These are phyloP conservation scores for Aphis gossypii DNA, from an alignment of 1,140 invertebrate genomes.

Conservation along the genomic window DNA sequence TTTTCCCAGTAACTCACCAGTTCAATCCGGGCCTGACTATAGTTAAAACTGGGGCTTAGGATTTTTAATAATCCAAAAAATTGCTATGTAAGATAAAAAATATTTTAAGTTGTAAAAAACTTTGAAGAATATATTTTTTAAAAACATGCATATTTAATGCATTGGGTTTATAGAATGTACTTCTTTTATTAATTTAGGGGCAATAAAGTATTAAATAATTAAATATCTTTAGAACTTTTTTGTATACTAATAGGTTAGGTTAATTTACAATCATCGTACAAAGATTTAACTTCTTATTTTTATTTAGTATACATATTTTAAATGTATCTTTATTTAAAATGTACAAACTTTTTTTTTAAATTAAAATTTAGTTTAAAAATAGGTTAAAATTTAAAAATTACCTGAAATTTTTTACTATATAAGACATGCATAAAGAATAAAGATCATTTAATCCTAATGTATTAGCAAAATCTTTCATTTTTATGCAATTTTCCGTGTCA, in stretches of 20 bases:
- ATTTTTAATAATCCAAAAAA: not conserved
- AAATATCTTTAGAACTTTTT: too few relatives aligned
- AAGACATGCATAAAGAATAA: constrained; percentile 17
- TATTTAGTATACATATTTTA: too few relatives aligned
- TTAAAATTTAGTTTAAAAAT: not conserved
- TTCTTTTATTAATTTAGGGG: not conserved
- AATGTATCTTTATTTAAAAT: too few relatives aligned
- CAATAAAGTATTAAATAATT: not conserved
- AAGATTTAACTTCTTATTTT: too few relatives aligned
- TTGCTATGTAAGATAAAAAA: too few relatives aligned
- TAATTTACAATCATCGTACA: too few relatives aligned
- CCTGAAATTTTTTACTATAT: constrained; percentile 34
- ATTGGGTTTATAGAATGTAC: not conserved
- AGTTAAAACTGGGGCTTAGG: not conserved
- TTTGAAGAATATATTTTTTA: too few relatives aligned
- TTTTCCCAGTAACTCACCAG: too few relatives aligned
- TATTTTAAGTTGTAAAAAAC: too few relatives aligned
- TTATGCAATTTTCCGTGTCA: not conserved
- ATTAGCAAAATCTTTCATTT: constrained; percentile 38
- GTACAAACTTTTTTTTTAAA: not conserved
- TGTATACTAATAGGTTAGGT: too few relatives aligned
- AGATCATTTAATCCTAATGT: constrained; percentile 1
- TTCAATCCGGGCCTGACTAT: too few relatives aligned
- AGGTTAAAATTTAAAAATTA: not conserved
- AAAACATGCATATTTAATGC: too few relatives aligned